A percentile compares a stretch with the other conserved stretches of the same genome.
Evolutionary conservation across 2,888 invertebrate genomes (phyloP).

Genomic region (Acronicta psi): DNA sequence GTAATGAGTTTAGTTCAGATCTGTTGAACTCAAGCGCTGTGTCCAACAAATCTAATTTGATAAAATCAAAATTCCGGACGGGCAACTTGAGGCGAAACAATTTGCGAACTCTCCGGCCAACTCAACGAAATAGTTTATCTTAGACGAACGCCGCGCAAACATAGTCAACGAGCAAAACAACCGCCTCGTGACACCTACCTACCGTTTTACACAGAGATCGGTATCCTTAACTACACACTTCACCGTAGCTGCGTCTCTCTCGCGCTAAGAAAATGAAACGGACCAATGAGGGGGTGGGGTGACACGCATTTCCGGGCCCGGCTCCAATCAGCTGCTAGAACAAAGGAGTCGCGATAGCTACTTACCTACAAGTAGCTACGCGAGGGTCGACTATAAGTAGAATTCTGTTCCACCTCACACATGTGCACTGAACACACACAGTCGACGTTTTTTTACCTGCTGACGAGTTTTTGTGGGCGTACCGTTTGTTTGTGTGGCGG

Average conservation of each 20-base stretch:
- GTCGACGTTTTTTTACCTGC: constrained; percentile 77
- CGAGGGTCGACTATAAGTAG: constrained; percentile 78
- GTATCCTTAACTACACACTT: constrained; percentile 86
- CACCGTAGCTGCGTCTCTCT: constrained; percentile 85
- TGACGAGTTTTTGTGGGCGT: constrained; percentile 80
- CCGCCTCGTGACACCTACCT: constrained; percentile 80
- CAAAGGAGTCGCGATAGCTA: constrained; percentile 88
- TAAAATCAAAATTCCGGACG: constrained; percentile 75
- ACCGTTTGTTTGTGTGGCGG: constrained; percentile 75
- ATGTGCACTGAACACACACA: constrained; percentile 74
- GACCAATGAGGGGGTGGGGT: constrained; percentile 89
- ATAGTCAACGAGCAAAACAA: constrained; percentile 78
- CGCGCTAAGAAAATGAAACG: constrained; percentile 89
- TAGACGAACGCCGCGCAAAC: constrained; percentile 76
- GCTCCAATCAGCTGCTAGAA: constrained; percentile 90
- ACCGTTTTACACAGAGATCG: constrained; percentile 82
- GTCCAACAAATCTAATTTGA: constrained; percentile 68
- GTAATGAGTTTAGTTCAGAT: constrained; percentile 16
- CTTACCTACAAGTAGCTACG: constrained; percentile 86
- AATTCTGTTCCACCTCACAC: constrained; percentile 75
- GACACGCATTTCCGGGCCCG: constrained; percentile 89
- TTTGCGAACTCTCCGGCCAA: constrained; percentile 75
- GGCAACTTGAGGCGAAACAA: constrained; percentile 75
- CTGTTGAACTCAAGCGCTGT: constrained; percentile 17
- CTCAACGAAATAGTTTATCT: constrained; percentile 84